Evolutionary conservation across 2,797 vertebrate species (phyloP), one percentile per base, ranked within the genome.

Genomic region (Morelia viridis): DNA sequence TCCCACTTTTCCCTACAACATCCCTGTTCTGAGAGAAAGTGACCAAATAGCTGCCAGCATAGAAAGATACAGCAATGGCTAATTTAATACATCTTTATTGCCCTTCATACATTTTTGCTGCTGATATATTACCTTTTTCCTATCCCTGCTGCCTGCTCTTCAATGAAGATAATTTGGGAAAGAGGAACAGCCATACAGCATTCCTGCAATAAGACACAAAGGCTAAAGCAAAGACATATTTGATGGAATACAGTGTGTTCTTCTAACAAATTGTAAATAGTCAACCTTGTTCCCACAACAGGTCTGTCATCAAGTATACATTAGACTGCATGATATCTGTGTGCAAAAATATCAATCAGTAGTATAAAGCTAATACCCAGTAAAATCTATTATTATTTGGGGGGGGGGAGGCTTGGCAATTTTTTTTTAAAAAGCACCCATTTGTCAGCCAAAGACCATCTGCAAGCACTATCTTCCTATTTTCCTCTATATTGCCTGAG

Each of bases 81-180:
- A 87, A 90, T 1, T 19, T 10, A 76, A 0, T 24, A 0, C 64
- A 88, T 41, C 46, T 83, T 94, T 46, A 0, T 8, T 91, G 11
- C 22, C 46, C 31, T 60, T 65, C 26, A 57, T 57, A 89, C 41
- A 41, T 87, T 93, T 92, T 65, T 88, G 5, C 26, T 76, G 46
- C 11, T 26, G 8, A 68, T 57, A 89, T 17, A 91, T 95, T 95
- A 99, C 99, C 99, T 99, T 96, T 99, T 99, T 95, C 99, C 99
- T 96, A 99, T 99, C 71, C 99, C 99, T 85, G 98, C 99, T 89
- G 98, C 98, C 94, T 99, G 99, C 93, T 99, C 99, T 96, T 99
- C 99, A 95, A 99, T 99, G 95, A 98, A 99, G 92, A 99, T 96
- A 0, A 99, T 97, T 93, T 99, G 99, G 93, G 99, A 98, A 93